Conservation (phyloP, 1,140 invertebrate species). For the Neodiprion virginianus region DNA sequence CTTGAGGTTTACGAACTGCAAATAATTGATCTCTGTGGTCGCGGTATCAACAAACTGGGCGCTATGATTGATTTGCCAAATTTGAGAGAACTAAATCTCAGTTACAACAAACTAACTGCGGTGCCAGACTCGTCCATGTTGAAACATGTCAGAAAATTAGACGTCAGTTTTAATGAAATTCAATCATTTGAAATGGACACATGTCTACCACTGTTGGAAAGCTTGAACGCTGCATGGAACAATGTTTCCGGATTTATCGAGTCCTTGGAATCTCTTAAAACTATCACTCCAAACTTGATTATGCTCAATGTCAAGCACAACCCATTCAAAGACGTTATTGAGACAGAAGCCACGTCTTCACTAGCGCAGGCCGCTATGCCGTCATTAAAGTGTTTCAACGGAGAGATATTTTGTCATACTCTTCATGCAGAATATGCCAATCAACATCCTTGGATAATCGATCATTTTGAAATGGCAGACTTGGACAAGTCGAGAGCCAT, state of each 20-base stretch:
- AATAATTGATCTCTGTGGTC: constrained; percentile 26
- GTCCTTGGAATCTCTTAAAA: constrained; percentile 23
- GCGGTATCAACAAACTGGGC: constrained; percentile 2
- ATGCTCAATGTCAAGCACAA: constrained; percentile 29
- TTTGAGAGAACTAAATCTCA: constrained; percentile 28
- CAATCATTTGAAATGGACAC: constrained; percentile 15
- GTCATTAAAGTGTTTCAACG: constrained; percentile 23
- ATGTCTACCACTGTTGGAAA: constrained; percentile 17
- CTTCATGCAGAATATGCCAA: background rate
- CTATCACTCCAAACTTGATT: constrained; percentile 20
- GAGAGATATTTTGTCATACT: constrained; percentile 12
- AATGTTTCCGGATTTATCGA: constrained; percentile 21
- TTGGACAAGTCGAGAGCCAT: background rate
- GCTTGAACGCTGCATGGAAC: constrained; percentile 35
- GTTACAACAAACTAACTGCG: constrained; percentile 27
- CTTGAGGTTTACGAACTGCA: constrained; percentile 17
- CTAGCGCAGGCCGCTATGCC: constrained; percentile 12
- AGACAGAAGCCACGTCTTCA: constrained; percentile 15
- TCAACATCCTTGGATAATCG: background rate
- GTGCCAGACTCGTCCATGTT: constrained; percentile 30
- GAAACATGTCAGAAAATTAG: constrained; percentile 20
- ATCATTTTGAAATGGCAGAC: background rate
- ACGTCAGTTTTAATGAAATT: constrained; percentile 32
- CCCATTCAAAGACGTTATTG: constrained; percentile 30
- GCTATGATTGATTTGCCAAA: constrained; percentile 24